Percentiles rank a stretch among this genome's conserved stretches.
Evolutionary conservation across 2,113 vertebrate genomes (phyloP).

Genomic region (Corythoichthys haematopterus): DNA sequence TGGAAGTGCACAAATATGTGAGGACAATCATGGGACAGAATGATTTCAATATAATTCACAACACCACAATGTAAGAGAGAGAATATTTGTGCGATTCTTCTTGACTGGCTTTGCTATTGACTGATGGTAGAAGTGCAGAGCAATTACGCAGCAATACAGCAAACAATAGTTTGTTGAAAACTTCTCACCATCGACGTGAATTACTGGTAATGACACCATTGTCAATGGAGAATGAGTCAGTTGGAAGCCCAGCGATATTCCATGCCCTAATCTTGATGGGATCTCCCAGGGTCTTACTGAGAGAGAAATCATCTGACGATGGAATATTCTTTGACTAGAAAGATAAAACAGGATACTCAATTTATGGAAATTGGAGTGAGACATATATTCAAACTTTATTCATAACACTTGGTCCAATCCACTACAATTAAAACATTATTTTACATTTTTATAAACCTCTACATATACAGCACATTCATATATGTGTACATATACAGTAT

Average conservation of each 20-base stretch:
- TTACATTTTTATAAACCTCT: no score
- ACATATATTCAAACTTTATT: no score
- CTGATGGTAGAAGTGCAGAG: background rate
- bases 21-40: background rate
- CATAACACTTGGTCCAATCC: no score
- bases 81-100: background rate
- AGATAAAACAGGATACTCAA: background rate
- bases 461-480: no score
- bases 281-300: slow-evolving; percentile 91
- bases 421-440: no score
- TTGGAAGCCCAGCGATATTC: slow-evolving; percentile 95
- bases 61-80: background rate
- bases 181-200: slow-evolving; percentile 86
- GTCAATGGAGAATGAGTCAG: slow-evolving; percentile 88
- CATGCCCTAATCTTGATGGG: slow-evolving; percentile 90
- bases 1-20: slow-evolving; percentile 49
- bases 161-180: background rate
- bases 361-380: no score
- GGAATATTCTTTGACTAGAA: slow-evolving; percentile 82
- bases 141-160: background rate
- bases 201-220: slow-evolving; percentile 94
- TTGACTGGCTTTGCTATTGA: background rate
- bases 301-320: slow-evolving; percentile 85
- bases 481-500: no score
- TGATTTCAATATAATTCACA: background rate